Percentiles rank a stretch among this genome's conserved stretches.
These are phyloP conservation scores for Astreopora myriophthalma DNA, from an alignment of 64 coral and sea anemone species.

Conservation along the genomic window DNA sequence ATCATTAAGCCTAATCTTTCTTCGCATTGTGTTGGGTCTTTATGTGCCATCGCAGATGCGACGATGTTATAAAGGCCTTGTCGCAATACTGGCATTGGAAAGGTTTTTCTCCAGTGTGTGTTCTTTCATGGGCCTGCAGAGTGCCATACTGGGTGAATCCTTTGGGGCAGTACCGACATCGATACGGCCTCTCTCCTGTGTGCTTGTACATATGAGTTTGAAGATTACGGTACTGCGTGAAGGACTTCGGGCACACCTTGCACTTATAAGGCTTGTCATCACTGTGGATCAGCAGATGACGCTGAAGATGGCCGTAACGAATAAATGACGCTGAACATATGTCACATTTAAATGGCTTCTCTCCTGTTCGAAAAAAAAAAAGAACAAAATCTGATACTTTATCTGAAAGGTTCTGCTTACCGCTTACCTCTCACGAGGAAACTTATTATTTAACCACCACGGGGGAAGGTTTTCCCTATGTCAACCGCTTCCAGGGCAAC, in stretches of 20 bases:
- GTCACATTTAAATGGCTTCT: conserved; percentile 96
- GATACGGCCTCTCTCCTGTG: conserved; percentile 90
- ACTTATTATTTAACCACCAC: not conserved
- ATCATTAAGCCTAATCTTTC: not conserved
- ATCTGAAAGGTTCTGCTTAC: not conserved
- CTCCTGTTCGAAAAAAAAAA: conserved; percentile 45
- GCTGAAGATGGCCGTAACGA: conserved; percentile 95
- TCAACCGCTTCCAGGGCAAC: too few species aligned
- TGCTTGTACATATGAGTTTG: conserved; percentile 98
- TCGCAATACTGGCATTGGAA: conserved; percentile 86
- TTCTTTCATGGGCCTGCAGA: conserved; percentile 85
- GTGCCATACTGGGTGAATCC: conserved; percentile 95
- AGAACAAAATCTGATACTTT: not conserved
- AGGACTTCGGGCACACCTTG: conserved; percentile 90
- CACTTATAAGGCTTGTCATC: conserved; percentile 98
- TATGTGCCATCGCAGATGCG: conserved; percentile 94
- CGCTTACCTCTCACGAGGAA: not conserved
- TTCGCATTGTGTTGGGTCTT: conserved; percentile 84
- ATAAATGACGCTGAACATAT: conserved; percentile 90
- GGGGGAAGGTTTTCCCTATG: too few species aligned
- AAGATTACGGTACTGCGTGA: conserved; percentile 93
- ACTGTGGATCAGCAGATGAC: conserved; percentile 91
- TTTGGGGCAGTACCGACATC: conserved; percentile 86
- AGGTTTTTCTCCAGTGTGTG: conserved; percentile 95
- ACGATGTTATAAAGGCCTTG: conserved; percentile 94